A percentile compares a stretch with the other conserved stretches of the same genome.
Conservation (phyloP, 92 coral and sea anemone species). For the Pocillopora meandrina region DNA sequence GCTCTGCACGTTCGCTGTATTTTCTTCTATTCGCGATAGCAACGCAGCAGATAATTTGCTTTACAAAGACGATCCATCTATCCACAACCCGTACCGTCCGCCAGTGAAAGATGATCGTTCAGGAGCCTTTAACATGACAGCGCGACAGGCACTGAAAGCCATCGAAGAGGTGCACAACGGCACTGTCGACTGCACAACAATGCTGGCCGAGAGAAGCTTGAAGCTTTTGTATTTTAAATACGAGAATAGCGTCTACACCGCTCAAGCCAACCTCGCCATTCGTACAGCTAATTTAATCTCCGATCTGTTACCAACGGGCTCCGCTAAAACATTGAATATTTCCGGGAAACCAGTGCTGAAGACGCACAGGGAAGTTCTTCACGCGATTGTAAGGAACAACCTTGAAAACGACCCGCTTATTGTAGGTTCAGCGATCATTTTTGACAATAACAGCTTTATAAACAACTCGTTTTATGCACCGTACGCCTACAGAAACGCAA, state of each 20-base stretch:
- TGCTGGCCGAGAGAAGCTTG: constrained; percentile 75
- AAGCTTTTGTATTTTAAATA: constrained; percentile 72
- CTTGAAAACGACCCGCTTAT: constrained; percentile 76
- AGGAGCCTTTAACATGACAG: constrained; percentile 75
- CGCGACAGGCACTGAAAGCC: constrained; percentile 70
- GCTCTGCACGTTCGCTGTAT: not conserved
- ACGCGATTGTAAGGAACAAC: constrained; percentile 70
- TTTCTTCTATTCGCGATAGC: not conserved
- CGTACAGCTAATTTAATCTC: constrained; percentile 79
- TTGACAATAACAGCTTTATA: constrained; percentile 65
- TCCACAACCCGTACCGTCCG: constrained; percentile 61
- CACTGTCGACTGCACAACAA: constrained; percentile 69
- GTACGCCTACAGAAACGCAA: constrained; percentile 74
- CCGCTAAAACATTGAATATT: constrained; percentile 39
- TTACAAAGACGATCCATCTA: constrained; percentile 58
- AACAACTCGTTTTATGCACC: constrained; percentile 70
- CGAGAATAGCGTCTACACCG: constrained; percentile 73
- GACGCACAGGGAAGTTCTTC: constrained; percentile 57
- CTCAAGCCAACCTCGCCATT: constrained; percentile 77
- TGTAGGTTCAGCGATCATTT: constrained; percentile 81
- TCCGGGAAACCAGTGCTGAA: constrained; percentile 43
- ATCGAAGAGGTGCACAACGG: constrained; percentile 74
- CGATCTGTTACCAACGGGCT: constrained; percentile 78
- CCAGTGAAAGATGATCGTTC: constrained; percentile 69
- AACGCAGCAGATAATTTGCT: not conserved